These are phyloP conservation scores for Rousettus leschenaultii DNA, from an alignment of 2,113 vertebrate genomes.

Conservation along the genomic window DNA sequence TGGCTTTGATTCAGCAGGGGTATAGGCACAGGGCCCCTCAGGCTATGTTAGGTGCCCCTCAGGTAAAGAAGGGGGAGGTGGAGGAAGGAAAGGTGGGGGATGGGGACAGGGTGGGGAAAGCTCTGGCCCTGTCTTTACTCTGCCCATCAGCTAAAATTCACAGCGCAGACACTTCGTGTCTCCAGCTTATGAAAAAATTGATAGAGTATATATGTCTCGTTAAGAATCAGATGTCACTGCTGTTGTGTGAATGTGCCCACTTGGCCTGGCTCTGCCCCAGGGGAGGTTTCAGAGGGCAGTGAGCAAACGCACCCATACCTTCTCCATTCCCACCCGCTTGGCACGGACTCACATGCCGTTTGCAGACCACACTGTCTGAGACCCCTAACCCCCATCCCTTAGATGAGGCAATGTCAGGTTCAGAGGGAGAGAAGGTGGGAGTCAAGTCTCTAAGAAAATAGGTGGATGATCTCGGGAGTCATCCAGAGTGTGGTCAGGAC, in stretches of 20 bases:
- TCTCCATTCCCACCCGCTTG: fast-evolving
- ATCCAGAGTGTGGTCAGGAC: not conserved
- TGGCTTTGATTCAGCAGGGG: not conserved
- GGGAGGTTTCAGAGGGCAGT: not conserved
- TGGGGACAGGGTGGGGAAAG: not conserved
- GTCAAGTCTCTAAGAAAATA: not conserved
- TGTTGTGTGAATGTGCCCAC: fast-evolving
- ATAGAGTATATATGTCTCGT: fast-evolving
- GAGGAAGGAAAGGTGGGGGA: not conserved
- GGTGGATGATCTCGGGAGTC: not conserved
- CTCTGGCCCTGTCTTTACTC: not conserved
- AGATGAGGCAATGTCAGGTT: not conserved
- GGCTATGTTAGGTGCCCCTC: not conserved
- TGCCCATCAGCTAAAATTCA: not conserved
- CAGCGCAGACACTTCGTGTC: not conserved
- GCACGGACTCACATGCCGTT: not conserved
- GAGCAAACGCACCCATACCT: not conserved
- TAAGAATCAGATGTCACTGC: fast-evolving
- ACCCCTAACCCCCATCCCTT: not conserved
- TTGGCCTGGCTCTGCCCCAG: not conserved
- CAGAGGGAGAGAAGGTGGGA: not conserved
- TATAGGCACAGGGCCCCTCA: no score
- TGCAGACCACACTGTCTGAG: not conserved
- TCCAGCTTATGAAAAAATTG: not conserved
- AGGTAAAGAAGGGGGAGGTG: fast-evolving